Evolutionary conservation across 2,113 vertebrate species (phyloP).

Genomic region (Grallaria varia): DNA sequence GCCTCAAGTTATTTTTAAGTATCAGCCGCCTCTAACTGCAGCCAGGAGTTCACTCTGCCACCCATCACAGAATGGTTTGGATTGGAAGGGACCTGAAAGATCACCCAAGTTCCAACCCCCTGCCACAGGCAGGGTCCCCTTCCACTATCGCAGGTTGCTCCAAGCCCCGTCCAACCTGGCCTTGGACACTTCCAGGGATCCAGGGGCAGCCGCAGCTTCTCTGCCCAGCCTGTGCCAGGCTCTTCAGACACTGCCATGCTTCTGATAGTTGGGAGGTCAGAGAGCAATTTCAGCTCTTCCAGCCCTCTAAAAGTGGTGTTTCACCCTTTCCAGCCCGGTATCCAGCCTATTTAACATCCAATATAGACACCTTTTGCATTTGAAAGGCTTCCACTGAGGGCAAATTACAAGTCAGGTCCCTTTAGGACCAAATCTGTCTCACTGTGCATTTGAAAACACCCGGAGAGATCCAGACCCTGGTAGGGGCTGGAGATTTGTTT

Average conservation of each 20-base stretch:
- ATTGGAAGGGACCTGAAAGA: background rate
- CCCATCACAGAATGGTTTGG: background rate
- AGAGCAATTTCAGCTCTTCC: background rate
- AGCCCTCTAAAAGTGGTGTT: background rate
- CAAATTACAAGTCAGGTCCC: background rate
- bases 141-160: accelerated
- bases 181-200: background rate
- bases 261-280: background rate
- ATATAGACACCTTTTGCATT: background rate
- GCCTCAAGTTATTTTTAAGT: background rate
- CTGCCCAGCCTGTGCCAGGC: background rate
- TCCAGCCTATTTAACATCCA: background rate
- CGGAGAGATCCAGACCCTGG: background rate
- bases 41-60: background rate
- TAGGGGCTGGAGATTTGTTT: background rate
- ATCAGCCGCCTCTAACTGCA: background rate
- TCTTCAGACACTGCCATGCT: background rate
- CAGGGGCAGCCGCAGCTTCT: background rate
- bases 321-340: background rate
- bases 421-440: background rate
- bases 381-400: background rate
- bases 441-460: background rate
- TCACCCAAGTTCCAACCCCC: background rate
- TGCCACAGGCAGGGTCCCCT: background rate
- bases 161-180: accelerated